These are phyloP conservation scores for Ophioderma brevispina DNA, from an alignment of 35 echinoderm and acorn worm genomes.

Conservation along the genomic window DNA sequence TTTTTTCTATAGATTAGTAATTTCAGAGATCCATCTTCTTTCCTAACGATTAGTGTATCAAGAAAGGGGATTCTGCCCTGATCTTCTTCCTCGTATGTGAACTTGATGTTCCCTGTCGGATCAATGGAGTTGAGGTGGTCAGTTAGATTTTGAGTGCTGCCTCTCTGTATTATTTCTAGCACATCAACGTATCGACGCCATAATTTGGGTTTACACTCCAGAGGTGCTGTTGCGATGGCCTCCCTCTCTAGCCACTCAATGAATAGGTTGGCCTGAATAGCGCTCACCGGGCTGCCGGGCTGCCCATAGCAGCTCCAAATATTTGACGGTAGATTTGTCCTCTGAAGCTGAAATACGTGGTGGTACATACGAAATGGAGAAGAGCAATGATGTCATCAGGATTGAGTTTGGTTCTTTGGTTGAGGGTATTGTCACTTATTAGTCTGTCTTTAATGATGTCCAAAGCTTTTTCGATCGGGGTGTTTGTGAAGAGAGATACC, in stretches of 20 bases:
- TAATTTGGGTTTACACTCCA: conserved; percentile 14
- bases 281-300: conserved; percentile 29
- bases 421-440: neutral
- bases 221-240: conserved; percentile 2
- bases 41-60: neutral
- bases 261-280: conserved; percentile 27
- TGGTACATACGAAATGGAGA: neutral
- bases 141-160: neutral
- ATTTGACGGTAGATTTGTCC: neutral
- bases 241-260: conserved; percentile 8
- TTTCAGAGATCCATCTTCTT: neutral
- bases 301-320: conserved; percentile 34
- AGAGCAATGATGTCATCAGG: neutral
- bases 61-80: conserved; percentile 2
- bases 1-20: neutral
- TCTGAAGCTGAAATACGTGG: neutral
- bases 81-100: neutral
- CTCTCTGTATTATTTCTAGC: conserved; percentile 32
- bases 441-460: neutral
- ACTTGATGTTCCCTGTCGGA: conserved; percentile 44
- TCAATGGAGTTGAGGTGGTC: conserved; percentile 44
- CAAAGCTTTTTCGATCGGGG: neutral
- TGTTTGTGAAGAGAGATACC: conserved; percentile 28
- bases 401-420: neutral
- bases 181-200: conserved; percentile 53